Evolutionary conservation across 2,888 invertebrate genomes (phyloP).

Genomic region (Amphimallon solstitiale): DNA sequence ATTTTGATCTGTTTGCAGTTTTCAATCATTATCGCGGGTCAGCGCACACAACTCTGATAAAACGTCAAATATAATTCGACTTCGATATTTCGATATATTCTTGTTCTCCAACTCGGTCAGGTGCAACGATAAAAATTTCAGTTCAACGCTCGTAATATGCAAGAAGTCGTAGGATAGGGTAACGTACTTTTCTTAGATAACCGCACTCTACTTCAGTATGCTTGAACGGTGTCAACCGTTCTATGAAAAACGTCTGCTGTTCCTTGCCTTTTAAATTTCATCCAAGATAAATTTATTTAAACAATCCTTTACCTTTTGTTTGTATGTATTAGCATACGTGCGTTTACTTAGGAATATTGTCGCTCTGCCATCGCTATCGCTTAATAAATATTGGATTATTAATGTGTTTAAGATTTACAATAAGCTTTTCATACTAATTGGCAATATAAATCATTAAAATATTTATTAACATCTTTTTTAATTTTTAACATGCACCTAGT

Average conservation of each 20-base stretch:
- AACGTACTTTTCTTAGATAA: not conserved
- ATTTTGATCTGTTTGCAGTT: slow-evolving; percentile 55
- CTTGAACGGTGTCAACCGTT: slow-evolving; percentile 12
- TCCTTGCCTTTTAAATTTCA: slow-evolving; percentile 27
- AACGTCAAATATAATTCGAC: not conserved
- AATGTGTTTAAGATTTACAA: too few species aligned
- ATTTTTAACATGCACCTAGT: too few species aligned
- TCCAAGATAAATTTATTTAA: slow-evolving; percentile 31
- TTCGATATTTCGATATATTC: slow-evolving; percentile 5
- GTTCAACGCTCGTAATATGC: slow-evolving; percentile 16
- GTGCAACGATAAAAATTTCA: slow-evolving; percentile 17
- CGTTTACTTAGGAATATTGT: slow-evolving; percentile 24
- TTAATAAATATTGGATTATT: not conserved
- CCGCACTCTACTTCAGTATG: not conserved
- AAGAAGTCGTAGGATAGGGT: not conserved
- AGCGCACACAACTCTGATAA: slow-evolving; percentile 1
- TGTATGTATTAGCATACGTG: slow-evolving; percentile 12
- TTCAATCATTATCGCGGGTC: slow-evolving; percentile 43
- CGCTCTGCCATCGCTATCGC: not conserved
- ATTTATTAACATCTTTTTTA: too few species aligned
- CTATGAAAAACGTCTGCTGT: slow-evolving; percentile 15
- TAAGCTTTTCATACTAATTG: too few species aligned
- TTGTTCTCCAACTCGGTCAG: not conserved
- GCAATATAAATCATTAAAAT: too few species aligned
- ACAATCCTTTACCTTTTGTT: slow-evolving; percentile 29